Conservation (phyloP, 2,797 vertebrate species). For the Thripadectes ignobilis region DNA sequence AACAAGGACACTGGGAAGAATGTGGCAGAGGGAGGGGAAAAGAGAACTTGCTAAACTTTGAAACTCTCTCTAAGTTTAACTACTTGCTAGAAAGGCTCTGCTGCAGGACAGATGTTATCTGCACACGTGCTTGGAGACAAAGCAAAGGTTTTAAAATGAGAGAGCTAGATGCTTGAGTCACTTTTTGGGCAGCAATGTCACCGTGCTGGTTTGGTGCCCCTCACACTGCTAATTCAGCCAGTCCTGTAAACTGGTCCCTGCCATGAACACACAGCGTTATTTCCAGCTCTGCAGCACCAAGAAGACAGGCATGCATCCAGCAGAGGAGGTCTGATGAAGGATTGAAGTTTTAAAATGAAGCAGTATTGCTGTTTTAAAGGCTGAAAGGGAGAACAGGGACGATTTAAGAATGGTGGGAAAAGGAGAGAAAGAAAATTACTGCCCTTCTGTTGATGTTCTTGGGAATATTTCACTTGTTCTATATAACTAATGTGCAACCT, state of each 20-base stretch:
- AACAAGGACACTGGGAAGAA: not conserved
- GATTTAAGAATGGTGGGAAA: conserved; percentile 12
- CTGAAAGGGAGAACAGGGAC: not conserved
- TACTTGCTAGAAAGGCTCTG: not conserved
- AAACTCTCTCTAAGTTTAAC: not conserved
- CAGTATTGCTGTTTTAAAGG: not conserved
- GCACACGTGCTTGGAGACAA: not conserved
- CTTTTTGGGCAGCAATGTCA: not conserved
- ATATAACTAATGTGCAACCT: not conserved
- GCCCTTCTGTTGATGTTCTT: not conserved
- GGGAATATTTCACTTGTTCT: conserved; percentile 23
- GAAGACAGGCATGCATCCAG: not conserved
- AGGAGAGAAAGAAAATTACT: not conserved
- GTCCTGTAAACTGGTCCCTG: not conserved
- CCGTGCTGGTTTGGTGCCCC: not conserved
- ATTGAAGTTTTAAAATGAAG: not conserved
- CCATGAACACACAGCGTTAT: not conserved
- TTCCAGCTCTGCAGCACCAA: not conserved
- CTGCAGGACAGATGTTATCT: not conserved
- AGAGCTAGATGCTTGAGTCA: not conserved
- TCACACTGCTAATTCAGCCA: not conserved
- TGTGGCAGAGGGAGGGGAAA: not conserved
- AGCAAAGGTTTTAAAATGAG: not conserved
- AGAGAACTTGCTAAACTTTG: not conserved
- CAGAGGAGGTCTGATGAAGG: not conserved